A percentile compares a stretch with the other conserved stretches of the same genome.
Evolutionary conservation across 2,888 invertebrate genomes (phyloP).

Genomic region (Mythimna vitellina): DNA sequence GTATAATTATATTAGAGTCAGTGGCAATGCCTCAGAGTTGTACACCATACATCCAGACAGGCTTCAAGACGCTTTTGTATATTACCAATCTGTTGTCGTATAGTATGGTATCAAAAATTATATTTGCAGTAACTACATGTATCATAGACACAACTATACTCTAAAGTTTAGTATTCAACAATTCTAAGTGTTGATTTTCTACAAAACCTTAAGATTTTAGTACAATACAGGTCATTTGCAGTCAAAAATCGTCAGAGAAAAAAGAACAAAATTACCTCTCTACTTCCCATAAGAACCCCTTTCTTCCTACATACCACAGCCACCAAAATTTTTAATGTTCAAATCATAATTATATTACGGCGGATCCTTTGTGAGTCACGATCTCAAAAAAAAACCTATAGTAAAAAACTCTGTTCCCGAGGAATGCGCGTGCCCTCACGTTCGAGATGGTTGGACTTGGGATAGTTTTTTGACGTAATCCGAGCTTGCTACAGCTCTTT

Average conservation of each 20-base stretch:
- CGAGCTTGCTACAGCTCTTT: slow-evolving; percentile 39
- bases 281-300: slow-evolving; percentile 12
- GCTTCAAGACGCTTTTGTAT: too few species aligned
- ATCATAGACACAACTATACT: too few species aligned
- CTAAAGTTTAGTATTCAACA: too few species aligned
- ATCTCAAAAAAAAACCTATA: slow-evolving; percentile 47
- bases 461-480: slow-evolving; percentile 58
- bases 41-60: too few species aligned
- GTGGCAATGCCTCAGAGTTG: too few species aligned
- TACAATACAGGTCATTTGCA: too few species aligned
- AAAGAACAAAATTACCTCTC: not conserved
- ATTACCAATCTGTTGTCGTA: too few species aligned
- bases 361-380: slow-evolving; percentile 83
- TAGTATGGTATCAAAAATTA: too few species aligned
- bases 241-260: not conserved
- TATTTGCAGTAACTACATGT: too few species aligned
- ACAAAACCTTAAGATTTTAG: too few species aligned
- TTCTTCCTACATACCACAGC: slow-evolving; percentile 16
- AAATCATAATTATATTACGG: slow-evolving; percentile 79
- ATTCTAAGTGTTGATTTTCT: too few species aligned
- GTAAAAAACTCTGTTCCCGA: slow-evolving; percentile 64
- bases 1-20: too few species aligned
- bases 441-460: slow-evolving; percentile 52
- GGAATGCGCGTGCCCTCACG: slow-evolving; percentile 86
- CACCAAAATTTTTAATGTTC: slow-evolving; percentile 68